Evolutionary conservation across 2,113 vertebrate genomes (phyloP).

Genomic region (Malurus melanocephalus): DNA sequence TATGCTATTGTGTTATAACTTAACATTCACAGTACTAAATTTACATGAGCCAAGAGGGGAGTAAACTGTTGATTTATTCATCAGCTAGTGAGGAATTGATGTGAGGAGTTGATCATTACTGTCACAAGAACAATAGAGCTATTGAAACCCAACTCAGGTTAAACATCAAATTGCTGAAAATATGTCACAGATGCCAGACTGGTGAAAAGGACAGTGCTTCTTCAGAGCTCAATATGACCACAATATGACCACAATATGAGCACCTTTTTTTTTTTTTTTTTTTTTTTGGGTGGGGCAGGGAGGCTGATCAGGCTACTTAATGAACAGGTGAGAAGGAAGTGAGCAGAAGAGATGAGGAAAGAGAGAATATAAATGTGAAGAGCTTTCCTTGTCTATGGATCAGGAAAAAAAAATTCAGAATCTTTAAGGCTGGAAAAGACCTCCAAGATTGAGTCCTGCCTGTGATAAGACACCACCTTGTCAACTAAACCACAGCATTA

Average conservation of each 20-base stretch:
- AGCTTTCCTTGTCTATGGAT: background rate
- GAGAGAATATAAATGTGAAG: background rate
- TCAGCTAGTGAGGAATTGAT: background rate
- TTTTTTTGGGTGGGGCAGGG: accelerated
- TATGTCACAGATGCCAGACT: background rate
- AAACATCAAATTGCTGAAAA: background rate
- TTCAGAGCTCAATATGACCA: background rate
- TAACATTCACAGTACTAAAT: background rate
- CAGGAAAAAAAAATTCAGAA: background rate
- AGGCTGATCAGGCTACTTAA: background rate
- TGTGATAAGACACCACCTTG: background rate
- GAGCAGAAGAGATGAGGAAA: background rate
- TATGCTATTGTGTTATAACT: background rate
- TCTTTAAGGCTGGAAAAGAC: background rate
- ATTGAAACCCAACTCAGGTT: background rate
- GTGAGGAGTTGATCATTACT: background rate
- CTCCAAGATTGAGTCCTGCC: background rate
- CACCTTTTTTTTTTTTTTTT: background rate
- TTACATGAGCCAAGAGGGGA: background rate
- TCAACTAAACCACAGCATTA: background rate
- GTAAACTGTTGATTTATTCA: background rate
- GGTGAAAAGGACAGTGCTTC: accelerated
- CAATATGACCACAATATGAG: background rate
- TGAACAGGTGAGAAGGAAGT: background rate
- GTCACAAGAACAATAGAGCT: background rate